Conservation (phyloP, 2,113 vertebrate species). For the Pituophis catenifer region DNA sequence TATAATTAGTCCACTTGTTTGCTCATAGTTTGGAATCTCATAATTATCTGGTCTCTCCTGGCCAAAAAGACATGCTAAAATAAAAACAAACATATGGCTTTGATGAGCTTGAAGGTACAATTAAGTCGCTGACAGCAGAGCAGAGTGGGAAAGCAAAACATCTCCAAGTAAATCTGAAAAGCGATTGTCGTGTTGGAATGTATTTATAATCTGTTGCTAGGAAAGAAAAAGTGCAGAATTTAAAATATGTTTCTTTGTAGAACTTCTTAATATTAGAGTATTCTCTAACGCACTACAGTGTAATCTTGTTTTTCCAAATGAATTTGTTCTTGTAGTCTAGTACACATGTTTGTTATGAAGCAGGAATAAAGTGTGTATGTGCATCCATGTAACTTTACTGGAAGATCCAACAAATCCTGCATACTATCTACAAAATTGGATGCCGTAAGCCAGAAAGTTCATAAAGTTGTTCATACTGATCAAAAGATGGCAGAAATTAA, state of each 20-base stretch:
- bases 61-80: constrained; percentile 18
- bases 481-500: background rate
- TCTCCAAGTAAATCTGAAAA: constrained; percentile 1
- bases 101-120: constrained; percentile 20
- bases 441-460: background rate
- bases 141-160: background rate
- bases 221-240: background rate
- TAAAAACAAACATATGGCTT: background rate
- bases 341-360: background rate
- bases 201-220: constrained; percentile 26
- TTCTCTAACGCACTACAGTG: background rate
- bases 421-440: background rate
- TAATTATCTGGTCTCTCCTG: background rate
- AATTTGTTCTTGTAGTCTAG: background rate
- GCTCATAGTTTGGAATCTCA: constrained; percentile 8
- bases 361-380: background rate
- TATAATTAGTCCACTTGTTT: constrained; percentile 11
- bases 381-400: background rate
- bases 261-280: background rate
- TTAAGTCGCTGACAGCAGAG: background rate
- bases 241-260: background rate
- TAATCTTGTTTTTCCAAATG: background rate
- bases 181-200: background rate
- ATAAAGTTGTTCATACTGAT: background rate
- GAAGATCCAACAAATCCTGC: background rate